Base-by-base conservation (phyloP, 2,888 invertebrate genomes). In the Acleris holmiana region DNA sequence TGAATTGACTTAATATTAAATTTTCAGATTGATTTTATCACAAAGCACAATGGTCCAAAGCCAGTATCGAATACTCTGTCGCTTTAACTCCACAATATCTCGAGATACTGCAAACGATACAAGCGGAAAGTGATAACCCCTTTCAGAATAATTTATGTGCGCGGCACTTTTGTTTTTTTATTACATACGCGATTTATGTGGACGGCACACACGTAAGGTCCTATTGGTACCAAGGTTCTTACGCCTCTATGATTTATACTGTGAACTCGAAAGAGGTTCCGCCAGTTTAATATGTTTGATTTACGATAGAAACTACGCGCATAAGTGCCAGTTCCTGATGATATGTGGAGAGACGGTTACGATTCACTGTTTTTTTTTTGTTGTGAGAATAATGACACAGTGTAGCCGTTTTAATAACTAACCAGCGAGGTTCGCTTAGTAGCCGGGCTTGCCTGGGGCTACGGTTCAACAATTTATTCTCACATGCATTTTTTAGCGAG, bases 201-300 rank as follows among this genome's bases (percentile, higher is more conserved):
- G 76, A 79, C 82, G 77, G 79, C 79, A 74, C 76, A 81, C 83
- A 85, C 77, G 86, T 86, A 84, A 88, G 85, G 83, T 83, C 83
- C 82, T 84, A 87, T 86, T 84, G 88, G 87, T 87, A 84, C 86
- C 83, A 84, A 76, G 80, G 84, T 83, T 84, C 86, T 87, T 86
- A 83, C 85, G 86, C 85, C 84, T 85, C 76, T 75, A 78, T 91
- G 91, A 92, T 92, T 92, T 92, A 92, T 90, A 86, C 82, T 90
- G 89, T 88, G 90, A 91, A 90, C 91, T 90, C 84, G 83, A 90
- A 91, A 90, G 91, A 92, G 91, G 91, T 90, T 88, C 91, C 89
- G 86, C 88, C 86, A 84, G 88, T 91, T 92, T 92, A 92, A 92
- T 92, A 92, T 92, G 84, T 90, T 91, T 92, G 92, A 92, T 92